Evolutionary conservation across 2,888 invertebrate genomes (phyloP).

Genomic region (Elysia crispata): DNA sequence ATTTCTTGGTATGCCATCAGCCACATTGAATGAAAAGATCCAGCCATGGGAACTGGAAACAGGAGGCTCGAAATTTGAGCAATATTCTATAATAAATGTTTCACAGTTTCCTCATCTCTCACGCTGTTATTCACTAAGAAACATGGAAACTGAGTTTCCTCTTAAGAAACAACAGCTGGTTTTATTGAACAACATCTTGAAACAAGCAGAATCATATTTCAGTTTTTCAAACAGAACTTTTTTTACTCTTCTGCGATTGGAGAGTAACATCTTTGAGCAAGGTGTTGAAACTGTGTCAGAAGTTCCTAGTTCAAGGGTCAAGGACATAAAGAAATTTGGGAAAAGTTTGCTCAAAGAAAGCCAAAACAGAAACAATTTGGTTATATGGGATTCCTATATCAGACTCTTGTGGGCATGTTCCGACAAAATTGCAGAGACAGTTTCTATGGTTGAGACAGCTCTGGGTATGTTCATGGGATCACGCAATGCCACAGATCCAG

Average conservation of each 20-base stretch:
- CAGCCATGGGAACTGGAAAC: background rate
- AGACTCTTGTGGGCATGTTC: conserved; percentile 65
- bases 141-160: conserved; percentile 38
- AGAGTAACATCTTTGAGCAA: conserved; percentile 46
- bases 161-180: conserved; percentile 38
- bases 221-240: conserved; percentile 52
- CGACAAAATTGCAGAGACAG: conserved; percentile 69
- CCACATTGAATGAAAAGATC: conserved; percentile 27
- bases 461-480: conserved; percentile 61
- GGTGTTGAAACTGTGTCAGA: conserved; percentile 32
- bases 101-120: conserved; percentile 36
- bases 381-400: conserved; percentile 73
- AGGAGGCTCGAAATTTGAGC: conserved; percentile 33
- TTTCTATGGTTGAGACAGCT: conserved; percentile 69
- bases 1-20: conserved; percentile 48
- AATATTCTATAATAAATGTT: conserved; percentile 22
- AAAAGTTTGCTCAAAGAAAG: conserved; percentile 73
- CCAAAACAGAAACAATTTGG: conserved; percentile 73
- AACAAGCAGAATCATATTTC: conserved; percentile 56
- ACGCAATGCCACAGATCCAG: conserved; percentile 24
- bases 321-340: conserved; percentile 70
- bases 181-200: conserved; percentile 52
- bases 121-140: conserved; percentile 10
- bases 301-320: conserved; percentile 56
- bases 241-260: conserved; percentile 56